phyloP scores from a whole-genome alignment of 2,888 invertebrate genomes.

The Hoplodrina ambigua region DNA sequence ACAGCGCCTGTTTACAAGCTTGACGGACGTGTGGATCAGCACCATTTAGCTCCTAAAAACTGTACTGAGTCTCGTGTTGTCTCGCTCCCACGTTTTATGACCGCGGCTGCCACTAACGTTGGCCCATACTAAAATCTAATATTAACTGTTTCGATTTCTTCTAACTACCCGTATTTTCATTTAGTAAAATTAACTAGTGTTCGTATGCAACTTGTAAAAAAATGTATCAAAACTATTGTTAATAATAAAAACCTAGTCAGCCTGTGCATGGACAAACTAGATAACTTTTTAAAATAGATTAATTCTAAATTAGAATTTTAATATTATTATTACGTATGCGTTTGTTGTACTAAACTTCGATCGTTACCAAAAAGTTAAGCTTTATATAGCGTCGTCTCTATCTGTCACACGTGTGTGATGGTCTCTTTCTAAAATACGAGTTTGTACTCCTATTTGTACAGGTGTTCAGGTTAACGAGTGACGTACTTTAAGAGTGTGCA shows the following conservation, averaged over 20 bases:
- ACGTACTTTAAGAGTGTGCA: no score
- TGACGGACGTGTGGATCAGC: no score
- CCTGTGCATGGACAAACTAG: constrained; percentile 28
- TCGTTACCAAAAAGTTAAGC: background rate
- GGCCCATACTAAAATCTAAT: background rate
- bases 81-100: constrained; percentile 4
- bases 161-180: constrained; percentile 22
- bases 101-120: background rate
- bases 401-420: background rate
- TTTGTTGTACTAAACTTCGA: background rate
- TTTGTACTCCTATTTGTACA: background rate
- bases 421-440: background rate
- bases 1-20: no score
- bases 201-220: constrained; percentile 7
- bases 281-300: constrained; percentile 25
- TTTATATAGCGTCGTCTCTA: background rate
- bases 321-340: background rate
- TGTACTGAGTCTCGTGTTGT: background rate
- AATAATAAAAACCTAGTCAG: constrained; percentile 7
- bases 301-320: constrained; percentile 1
- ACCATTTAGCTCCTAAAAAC: no score
- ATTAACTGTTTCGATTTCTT: constrained; percentile 20
- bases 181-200: constrained; percentile 4
- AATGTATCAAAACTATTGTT: background rate
- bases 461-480: no score